Evolutionary conservation across 2,797 vertebrate species (phyloP).

Genomic region (Lutjanus campechanus): DNA sequence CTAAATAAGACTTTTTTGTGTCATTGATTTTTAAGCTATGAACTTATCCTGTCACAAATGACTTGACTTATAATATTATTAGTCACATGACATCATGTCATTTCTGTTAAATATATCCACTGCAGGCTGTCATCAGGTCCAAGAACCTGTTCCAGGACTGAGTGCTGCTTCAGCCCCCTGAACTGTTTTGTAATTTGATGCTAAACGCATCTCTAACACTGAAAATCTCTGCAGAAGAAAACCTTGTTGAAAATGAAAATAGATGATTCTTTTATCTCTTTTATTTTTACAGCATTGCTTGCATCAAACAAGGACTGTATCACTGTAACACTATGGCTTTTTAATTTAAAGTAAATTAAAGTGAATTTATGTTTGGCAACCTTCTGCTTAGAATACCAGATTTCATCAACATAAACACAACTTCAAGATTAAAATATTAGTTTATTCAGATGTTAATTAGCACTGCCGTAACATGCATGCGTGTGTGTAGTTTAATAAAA

Average conservation of each 20-base stretch:
- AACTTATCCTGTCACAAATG: neutral
- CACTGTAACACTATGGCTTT: neutral
- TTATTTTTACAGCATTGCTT: constrained; percentile 4
- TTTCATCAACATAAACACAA: neutral
- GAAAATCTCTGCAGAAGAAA: neutral
- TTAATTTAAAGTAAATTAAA: neutral
- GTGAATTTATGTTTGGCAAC: neutral
- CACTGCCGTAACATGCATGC: neutral
- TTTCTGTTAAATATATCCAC: neutral
- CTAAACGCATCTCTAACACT: neutral
- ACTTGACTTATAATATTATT: neutral
- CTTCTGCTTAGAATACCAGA: neutral
- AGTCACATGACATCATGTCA: neutral
- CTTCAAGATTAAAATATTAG: neutral
- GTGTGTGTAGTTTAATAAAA: too few species aligned
- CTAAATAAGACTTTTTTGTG: neutral
- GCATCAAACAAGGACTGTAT: neutral
- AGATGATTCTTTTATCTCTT: constrained; percentile 15
- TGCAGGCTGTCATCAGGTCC: neutral
- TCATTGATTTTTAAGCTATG: too few species aligned
- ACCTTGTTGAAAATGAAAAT: constrained; percentile 4
- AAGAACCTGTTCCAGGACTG: neutral
- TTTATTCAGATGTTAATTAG: constrained; percentile 19
- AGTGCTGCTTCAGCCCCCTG: neutral
- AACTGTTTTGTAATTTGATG: neutral